phyloP scores from a whole-genome alignment of 2,113 vertebrate genomes.

The Pelvicachromis taeniatus region DNA sequence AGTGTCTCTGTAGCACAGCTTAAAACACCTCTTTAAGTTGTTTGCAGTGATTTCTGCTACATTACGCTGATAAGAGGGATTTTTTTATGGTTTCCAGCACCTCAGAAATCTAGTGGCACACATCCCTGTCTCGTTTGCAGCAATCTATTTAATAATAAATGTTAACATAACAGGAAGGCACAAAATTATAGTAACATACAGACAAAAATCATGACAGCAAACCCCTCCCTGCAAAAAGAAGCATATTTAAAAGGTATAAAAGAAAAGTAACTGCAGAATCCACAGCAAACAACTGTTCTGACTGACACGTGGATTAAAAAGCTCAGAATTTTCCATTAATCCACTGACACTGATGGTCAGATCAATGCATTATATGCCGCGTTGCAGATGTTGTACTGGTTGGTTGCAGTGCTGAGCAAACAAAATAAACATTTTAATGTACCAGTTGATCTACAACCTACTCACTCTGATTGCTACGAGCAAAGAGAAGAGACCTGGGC shows the following conservation, averaged over 20 bases:
- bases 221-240: neutral
- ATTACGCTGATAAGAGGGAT: neutral
- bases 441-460: neutral
- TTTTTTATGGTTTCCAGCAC: neutral
- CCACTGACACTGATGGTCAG: neutral
- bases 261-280: neutral
- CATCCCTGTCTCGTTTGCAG: neutral
- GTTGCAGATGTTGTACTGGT: neutral
- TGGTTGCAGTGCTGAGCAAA: rapidly evolving
- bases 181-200: rapidly evolving
- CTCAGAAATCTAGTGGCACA: neutral
- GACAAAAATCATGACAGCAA: neutral
- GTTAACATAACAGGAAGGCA: neutral
- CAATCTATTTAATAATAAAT: neutral
- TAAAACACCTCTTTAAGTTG: rapidly evolving
- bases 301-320: neutral
- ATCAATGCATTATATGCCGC: neutral
- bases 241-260: neutral
- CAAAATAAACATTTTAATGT: neutral
- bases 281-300: neutral
- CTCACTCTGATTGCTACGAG: rapidly evolving
- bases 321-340: rapidly evolving
- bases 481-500: neutral
- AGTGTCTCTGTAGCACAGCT: neutral
- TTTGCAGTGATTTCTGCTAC: neutral